Percentiles rank a stretch among this genome's conserved stretches.
Evolutionary conservation across 2,113 vertebrate species (phyloP).

Genomic region (Haplotaxodon microlepis): DNA sequence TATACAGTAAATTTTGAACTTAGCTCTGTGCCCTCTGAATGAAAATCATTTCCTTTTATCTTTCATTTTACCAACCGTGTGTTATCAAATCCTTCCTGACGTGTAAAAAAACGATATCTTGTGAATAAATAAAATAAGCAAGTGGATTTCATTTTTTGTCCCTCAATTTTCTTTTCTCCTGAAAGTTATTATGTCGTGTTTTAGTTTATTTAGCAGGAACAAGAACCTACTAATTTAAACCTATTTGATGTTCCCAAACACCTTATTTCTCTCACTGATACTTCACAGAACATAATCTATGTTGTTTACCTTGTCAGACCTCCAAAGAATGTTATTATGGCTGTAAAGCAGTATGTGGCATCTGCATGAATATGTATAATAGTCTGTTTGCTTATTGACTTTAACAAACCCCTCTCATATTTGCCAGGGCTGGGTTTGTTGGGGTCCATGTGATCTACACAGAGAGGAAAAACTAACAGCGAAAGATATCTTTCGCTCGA

Average conservation of each 20-base stretch:
- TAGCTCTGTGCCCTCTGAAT: background rate
- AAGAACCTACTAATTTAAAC: background rate
- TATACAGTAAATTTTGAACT: constrained; percentile 15
- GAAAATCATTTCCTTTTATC: background rate
- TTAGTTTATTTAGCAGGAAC: background rate
- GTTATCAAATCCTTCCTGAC: background rate
- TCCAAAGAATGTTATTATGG: background rate
- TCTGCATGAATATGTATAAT: background rate
- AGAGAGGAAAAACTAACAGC: background rate
- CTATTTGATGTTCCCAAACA: background rate
- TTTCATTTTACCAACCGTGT: background rate
- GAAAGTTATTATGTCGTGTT: background rate
- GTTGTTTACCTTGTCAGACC: background rate
- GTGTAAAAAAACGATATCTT: background rate
- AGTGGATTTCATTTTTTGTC: background rate
- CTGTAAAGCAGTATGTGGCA: background rate
- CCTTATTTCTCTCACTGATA: background rate
- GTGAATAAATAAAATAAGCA: background rate
- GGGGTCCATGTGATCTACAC: background rate
- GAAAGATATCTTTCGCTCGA: constrained; percentile 11
- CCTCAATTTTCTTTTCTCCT: background rate
- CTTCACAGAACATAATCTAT: background rate
- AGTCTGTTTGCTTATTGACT: background rate
- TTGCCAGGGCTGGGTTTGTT: background rate
- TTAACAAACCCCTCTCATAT: background rate